A percentile compares a stretch with the other conserved stretches of the same genome.
Evolutionary conservation across 2,113 vertebrate species (phyloP).

Genomic region (Lathamus discolor): DNA sequence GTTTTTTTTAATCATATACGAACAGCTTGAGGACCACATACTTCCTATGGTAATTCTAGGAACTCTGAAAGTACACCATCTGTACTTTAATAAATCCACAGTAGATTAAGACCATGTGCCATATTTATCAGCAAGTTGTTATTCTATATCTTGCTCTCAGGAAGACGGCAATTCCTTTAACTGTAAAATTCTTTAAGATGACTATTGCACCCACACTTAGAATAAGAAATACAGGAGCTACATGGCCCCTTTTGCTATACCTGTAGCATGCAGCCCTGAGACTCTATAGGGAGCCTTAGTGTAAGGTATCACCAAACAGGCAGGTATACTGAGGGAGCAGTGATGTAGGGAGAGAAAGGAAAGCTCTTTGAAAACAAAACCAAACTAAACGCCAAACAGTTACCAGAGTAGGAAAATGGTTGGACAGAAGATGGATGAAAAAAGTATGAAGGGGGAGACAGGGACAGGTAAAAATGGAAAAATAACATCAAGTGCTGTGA

Average conservation of each 20-base stretch:
- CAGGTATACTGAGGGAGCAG: background rate
- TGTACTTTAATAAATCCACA: constrained; percentile 46
- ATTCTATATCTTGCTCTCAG: background rate
- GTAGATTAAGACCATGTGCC: background rate
- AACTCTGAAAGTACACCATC: constrained; percentile 38
- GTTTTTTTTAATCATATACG: accelerated
- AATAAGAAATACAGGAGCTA: background rate
- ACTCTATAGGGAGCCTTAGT: background rate
- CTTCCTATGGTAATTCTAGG: constrained; percentile 16
- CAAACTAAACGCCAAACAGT: background rate
- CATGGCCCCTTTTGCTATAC: background rate
- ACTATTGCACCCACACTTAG: background rate
- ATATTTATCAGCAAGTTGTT: background rate
- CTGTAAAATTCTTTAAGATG: background rate
- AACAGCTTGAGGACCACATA: constrained; percentile 40
- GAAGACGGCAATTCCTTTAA: background rate
- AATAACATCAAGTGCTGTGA: background rate
- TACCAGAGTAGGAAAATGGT: background rate
- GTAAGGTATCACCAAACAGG: background rate
- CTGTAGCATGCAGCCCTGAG: background rate
- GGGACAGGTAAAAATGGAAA: background rate
- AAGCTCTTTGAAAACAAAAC: background rate
- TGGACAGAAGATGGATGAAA: background rate
- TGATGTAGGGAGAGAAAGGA: background rate
- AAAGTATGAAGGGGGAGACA: background rate